These are phyloP conservation scores for Alces alces DNA, from an alignment of 2,113 vertebrate genomes.

Conservation along the genomic window DNA sequence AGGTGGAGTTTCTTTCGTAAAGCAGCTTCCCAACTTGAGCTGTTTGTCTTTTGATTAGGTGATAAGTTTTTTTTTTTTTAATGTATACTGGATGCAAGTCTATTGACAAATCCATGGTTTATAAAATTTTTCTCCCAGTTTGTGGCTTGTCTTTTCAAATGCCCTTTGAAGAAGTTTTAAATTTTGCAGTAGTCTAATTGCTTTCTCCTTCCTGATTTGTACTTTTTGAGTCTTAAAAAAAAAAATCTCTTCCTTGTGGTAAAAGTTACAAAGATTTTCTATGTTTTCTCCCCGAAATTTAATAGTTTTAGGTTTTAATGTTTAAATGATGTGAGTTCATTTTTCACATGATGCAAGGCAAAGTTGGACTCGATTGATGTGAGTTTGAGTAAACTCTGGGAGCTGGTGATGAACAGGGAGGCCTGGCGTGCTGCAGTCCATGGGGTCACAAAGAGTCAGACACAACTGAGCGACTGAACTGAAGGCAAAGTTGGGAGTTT, in stretches of 20 bases:
- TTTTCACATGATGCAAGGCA: not conserved
- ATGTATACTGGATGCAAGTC: not conserved
- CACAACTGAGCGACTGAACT: not conserved
- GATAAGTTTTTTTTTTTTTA: not conserved
- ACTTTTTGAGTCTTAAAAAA: not conserved
- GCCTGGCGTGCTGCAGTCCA: not conserved
- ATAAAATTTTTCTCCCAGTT: not conserved
- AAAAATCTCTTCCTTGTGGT: not conserved
- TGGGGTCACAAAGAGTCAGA: not conserved
- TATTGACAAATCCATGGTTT: not conserved
- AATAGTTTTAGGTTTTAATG: not conserved
- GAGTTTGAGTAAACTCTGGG: not conserved
- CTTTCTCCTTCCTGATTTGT: not conserved
- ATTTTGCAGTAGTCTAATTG: not conserved
- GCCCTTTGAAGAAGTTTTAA: not conserved
- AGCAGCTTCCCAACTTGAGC: not conserved
- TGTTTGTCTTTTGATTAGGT: not conserved
- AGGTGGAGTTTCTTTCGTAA: not conserved
- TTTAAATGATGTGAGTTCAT: not conserved
- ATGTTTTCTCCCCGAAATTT: not conserved
- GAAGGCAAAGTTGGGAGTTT: not conserved
- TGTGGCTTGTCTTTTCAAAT: slow-evolving; percentile 4
- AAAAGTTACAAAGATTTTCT: slow-evolving; percentile 4
- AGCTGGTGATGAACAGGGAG: not conserved
- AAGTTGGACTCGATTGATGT: not conserved